Base-by-base conservation (phyloP, 2,113 vertebrate genomes). In the Pterocles orientalis region DNA sequence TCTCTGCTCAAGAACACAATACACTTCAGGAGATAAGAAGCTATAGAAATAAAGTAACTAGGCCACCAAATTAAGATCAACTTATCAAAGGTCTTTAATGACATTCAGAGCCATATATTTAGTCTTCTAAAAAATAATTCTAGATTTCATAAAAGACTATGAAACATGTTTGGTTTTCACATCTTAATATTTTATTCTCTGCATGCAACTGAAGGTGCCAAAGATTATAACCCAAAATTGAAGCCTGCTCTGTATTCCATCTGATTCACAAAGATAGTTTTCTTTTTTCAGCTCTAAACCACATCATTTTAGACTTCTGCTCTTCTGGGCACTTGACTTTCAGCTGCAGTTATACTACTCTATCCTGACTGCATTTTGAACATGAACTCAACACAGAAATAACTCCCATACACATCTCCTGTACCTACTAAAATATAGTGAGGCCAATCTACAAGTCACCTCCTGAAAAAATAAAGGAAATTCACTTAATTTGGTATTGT, bases 1-100 rank as follows among this genome's bases (percentile, higher is more conserved):
- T 92, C 78, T 94, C 68, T 83, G 92, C 81, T 95, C 57, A 73
- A 97, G 95, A 93, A 64, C 57, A 92, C 71, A 94, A 94, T 75
- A 71, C 7, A 89, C 50, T 89, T 79, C 56, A 91, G 69, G 65
- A 96, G 96, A 79, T 88, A 96, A 81, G 77, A 3, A 61, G 86
- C 53, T 88, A 47, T 12, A 92, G 86, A 75, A 96, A 72, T 60
- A 69, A 48, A 78, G 24, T 69, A 95, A 95, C 75, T 34, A 94
- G 82, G 79, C 66, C 90, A 93, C 26, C 47, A 96, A 95, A 90
- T 97, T 77, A 88, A 82, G 66, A 96, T 90, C 31, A 92, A 88
- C 51, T 82, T 83, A 87, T 58, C 51, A 90, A 93, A 95, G 48
- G 65, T 83, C 65, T 86, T 79, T 31, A 93, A 79, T 66, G 36